Evolutionary conservation across 2,888 invertebrate genomes (phyloP).

Genomic region (Clusia tigrina): DNA sequence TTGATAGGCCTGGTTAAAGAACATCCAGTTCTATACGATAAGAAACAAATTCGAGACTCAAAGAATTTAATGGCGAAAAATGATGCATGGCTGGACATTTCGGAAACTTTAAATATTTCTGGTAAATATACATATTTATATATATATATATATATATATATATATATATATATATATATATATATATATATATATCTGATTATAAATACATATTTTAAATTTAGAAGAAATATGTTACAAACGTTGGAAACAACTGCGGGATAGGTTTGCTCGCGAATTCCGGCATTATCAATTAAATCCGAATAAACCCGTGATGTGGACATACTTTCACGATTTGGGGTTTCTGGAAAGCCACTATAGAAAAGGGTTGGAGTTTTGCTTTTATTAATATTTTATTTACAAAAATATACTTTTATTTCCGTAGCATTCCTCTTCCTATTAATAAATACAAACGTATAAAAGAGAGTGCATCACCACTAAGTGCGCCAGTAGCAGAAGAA

Average conservation of each 20-base stretch:
- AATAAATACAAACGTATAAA: no score
- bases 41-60: slow-evolving; percentile 54
- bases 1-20: slow-evolving; percentile 52
- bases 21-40: slow-evolving; percentile 54
- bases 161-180: background rate
- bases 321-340: slow-evolving; percentile 49
- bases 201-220: background rate
- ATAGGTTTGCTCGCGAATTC: slow-evolving; percentile 57
- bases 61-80: slow-evolving; percentile 55
- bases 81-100: slow-evolving; percentile 53
- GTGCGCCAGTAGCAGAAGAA: slow-evolving; percentile 42
- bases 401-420: no score
- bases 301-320: slow-evolving; percentile 48
- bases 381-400: no score
- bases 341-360: slow-evolving; percentile 52
- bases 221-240: slow-evolving; percentile 53
- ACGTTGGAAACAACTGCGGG: slow-evolving; percentile 55
- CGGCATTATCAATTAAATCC: slow-evolving; percentile 47
- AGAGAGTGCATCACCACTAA: no score
- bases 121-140: no score
- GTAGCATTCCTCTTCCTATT: no score
- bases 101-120: slow-evolving; percentile 46
- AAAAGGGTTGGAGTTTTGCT: slow-evolving; percentile 42
- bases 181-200: background rate
- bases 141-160: background rate